These are phyloP conservation scores for Pollenia angustigena DNA, from an alignment of 2,888 invertebrate species.

Conservation along the genomic window DNA sequence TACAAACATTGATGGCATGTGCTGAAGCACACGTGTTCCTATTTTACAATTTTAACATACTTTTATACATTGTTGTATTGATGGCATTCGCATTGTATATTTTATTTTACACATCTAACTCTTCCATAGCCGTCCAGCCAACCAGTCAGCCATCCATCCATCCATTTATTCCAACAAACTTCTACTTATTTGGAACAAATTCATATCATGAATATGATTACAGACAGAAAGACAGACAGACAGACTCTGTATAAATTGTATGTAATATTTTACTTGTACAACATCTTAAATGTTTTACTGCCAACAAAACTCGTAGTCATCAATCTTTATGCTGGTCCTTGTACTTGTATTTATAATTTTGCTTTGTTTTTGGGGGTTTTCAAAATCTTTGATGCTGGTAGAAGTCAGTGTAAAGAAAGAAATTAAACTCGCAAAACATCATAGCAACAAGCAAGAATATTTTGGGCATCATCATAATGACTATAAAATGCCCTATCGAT, in stretches of 20 bases:
- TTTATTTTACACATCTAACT: conserved; percentile 20
- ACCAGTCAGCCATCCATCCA: background rate
- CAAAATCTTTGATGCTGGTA: conserved; percentile 18
- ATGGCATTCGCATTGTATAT: conserved; percentile 5
- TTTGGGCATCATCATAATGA: background rate
- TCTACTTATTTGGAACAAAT: conserved; percentile 24
- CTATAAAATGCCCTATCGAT: background rate
- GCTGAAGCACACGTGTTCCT: conserved; percentile 47
- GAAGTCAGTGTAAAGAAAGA: conserved; percentile 12
- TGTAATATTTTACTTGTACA: conserved; percentile 23
- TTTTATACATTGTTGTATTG: conserved; percentile 19
- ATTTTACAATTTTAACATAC: conserved; percentile 13
- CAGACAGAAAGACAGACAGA: background rate
- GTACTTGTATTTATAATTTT: conserved; percentile 43
- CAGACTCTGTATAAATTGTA: background rate
- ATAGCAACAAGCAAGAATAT: background rate
- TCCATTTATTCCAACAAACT: conserved; percentile 10
- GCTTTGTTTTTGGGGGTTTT: background rate
- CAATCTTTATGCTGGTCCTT: conserved; percentile 53
- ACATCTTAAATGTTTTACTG: conserved; percentile 44
- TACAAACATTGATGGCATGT: conserved; percentile 18
- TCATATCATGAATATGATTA: background rate
- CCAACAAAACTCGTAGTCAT: conserved; percentile 50
- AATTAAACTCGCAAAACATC: conserved; percentile 26
- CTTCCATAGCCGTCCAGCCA: conserved; percentile 1